phyloP scores from a whole-genome alignment of 64 coral and sea anemone species.

The Stylophora pistillata region DNA sequence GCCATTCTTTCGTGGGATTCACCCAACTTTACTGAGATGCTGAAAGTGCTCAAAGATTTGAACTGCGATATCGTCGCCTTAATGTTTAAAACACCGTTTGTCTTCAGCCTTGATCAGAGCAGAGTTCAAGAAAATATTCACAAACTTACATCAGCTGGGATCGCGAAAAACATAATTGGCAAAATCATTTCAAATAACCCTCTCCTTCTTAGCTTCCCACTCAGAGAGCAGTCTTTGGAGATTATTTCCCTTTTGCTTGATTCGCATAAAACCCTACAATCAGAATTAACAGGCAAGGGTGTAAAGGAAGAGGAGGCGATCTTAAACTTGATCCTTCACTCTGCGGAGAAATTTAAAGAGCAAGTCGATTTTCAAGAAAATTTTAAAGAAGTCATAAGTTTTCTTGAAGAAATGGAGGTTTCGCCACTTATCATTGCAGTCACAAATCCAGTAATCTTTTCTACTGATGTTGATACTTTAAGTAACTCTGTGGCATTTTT shows the following conservation, averaged over 20 bases:
- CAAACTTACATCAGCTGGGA: conserved; percentile 53
- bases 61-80: conserved; percentile 76
- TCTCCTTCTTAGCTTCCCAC: conserved; percentile 72
- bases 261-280: conserved; percentile 31
- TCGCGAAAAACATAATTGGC: conserved; percentile 61
- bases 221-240: conserved; percentile 46
- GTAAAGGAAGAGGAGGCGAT: conserved; percentile 46
- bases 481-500: conserved; percentile 74
- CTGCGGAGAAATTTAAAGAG: conserved; percentile 71
- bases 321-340: conserved; percentile 54
- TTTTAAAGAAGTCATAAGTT: conserved; percentile 60
- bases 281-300: neutral
- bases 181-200: conserved; percentile 72
- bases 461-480: conserved; percentile 49
- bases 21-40: conserved; percentile 57
- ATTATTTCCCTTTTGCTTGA: conserved; percentile 55
- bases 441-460: conserved; percentile 83
- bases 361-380: conserved; percentile 75
- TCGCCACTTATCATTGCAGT: conserved; percentile 67
- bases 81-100: conserved; percentile 72
- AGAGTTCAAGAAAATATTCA: conserved; percentile 66
- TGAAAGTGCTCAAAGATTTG: conserved; percentile 71
- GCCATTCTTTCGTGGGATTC: conserved; percentile 69
- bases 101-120: conserved; percentile 72
- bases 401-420: conserved; percentile 87